phyloP scores from a whole-genome alignment of 2,888 invertebrate genomes.

The Trachelus troglodyta region DNA sequence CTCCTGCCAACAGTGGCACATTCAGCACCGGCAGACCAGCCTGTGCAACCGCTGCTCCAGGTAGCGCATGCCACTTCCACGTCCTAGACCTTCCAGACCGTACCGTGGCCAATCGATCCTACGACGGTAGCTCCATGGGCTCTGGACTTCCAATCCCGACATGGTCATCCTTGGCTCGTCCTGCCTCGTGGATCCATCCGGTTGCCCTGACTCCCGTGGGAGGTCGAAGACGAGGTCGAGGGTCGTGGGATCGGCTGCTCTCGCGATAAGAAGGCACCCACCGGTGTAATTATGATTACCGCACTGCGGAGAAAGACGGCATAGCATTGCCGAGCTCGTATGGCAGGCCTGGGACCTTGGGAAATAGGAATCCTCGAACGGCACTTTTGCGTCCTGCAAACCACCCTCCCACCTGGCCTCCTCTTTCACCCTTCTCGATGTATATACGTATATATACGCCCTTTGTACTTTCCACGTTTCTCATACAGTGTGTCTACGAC shows the following conservation, averaged over 20 bases:
- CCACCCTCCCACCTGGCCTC: slow-evolving; percentile 26
- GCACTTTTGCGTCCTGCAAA: slow-evolving; percentile 57
- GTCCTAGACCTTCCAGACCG: not conserved
- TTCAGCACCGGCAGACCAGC: slow-evolving; percentile 38
- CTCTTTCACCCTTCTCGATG: slow-evolving; percentile 14
- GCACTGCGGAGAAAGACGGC: slow-evolving; percentile 51
- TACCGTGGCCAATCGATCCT: not conserved
- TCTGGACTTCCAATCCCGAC: not conserved
- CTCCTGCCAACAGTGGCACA: slow-evolving; percentile 36
- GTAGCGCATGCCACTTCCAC: not conserved
- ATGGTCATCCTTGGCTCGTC: not conserved
- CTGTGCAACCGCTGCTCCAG: slow-evolving; percentile 1
- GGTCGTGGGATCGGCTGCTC: slow-evolving; percentile 36
- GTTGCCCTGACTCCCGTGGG: not conserved
- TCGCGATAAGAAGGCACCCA: slow-evolving; percentile 61
- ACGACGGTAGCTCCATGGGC: not conserved
- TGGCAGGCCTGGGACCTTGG: slow-evolving; percentile 61
- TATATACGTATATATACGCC: no score
- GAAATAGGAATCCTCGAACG: slow-evolving; percentile 63
- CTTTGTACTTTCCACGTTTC: not conserved
- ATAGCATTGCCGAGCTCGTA: slow-evolving; percentile 57
- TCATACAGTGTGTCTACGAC: not conserved
- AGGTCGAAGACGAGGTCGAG: slow-evolving; percentile 15
- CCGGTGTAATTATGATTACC: slow-evolving; percentile 64
- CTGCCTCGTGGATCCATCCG: not conserved